Evolutionary conservation across 2,797 vertebrate genomes (phyloP), one percentile per base, ranked within the genome.

Genomic region (Meriones psammophilus): DNA sequence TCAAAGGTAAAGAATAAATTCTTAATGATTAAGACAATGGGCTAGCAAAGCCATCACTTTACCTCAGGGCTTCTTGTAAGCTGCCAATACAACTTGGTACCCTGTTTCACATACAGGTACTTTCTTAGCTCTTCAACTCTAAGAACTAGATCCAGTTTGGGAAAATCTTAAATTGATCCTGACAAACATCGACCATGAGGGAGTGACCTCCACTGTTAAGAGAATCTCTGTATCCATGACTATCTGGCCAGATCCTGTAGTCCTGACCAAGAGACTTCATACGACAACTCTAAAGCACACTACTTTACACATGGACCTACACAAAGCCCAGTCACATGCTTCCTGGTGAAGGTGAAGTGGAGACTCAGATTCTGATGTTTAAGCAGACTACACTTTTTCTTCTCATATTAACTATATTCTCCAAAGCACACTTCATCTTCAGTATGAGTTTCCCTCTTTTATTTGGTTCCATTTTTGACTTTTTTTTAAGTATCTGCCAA

Each of bases 401-500:
- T 60, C 73, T 73, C 50, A 84, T 46, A 89, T 50, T 62, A 76
- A 64, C 56, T 39, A 64, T 33, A 5, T 76, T 89, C 15, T 46
- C 74, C 22, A 62, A 93, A 92, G 13, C 79, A 76, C 13, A 91
- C 54, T 42, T 80, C 76, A 91, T 68, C 13, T n/a, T 50, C 33
- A 60, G 28, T 62, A 3, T 91, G 30, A 93, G 4, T 26, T 81
- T 94, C 84, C 87, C 42, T 94, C 28, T 86, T 71, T 77, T 69
- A 50, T 71, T 77, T 69, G 39, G 62, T 91, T 79, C 86, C 76
- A 18, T 39, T 17, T 86, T n/a, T 95, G 76, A 33, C 66, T 71
- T 94, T 76, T 89, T 89, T 77, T 83, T 68, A 89, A 91, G 91
- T 74, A 78, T 20, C 93, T 64, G 92, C 83, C 95, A 94, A 77